Conservation (phyloP, 2,113 vertebrate genomes). For the Puffinus mauretanicus region DNA sequence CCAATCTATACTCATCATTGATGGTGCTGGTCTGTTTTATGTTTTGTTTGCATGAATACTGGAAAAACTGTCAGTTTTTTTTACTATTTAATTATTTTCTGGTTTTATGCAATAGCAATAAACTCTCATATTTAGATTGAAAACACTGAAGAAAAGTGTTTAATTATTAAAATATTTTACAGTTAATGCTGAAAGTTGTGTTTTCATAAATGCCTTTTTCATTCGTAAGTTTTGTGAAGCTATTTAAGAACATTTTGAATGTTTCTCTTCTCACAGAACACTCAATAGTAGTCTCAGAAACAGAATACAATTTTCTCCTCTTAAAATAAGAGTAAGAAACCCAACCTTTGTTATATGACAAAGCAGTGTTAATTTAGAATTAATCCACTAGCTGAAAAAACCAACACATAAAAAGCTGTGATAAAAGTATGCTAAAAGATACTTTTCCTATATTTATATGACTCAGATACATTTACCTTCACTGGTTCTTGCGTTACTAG, state of each 20-base stretch:
- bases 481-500: slow-evolving; percentile 90
- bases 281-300: not conserved
- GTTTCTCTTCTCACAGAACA: not conserved
- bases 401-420: not conserved
- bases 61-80: not conserved
- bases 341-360: not conserved
- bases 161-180: not conserved
- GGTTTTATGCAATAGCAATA: not conserved
- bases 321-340: not conserved
- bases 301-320: not conserved
- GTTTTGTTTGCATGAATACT: not conserved
- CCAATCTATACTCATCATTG: not conserved
- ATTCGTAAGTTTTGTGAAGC: not conserved
- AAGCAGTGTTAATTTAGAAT: not conserved
- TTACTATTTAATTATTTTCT: not conserved
- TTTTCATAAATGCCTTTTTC: not conserved
- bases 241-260: not conserved
- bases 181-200: not conserved
- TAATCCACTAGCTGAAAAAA: not conserved
- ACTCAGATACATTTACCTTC: slow-evolving; percentile 77
- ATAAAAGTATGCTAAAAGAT: not conserved
- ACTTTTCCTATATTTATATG: not conserved
- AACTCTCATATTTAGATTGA: not conserved
- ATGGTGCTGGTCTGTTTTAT: not conserved
- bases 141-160: not conserved